Conservation (phyloP, 2,113 vertebrate species). For the Okapia johnstoni region DNA sequence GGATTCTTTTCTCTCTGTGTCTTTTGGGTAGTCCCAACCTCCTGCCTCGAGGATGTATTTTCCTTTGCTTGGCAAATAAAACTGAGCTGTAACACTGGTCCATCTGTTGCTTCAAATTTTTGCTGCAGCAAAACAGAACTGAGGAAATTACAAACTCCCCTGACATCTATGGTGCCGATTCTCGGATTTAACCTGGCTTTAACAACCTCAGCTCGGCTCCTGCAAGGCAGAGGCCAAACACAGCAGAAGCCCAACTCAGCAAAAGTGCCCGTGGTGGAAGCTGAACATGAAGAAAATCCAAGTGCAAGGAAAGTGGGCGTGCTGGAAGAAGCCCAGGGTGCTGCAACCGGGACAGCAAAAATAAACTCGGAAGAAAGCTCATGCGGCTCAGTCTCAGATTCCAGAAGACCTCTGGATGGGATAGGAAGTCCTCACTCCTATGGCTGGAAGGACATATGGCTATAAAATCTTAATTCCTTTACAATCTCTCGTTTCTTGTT, state of each 20-base stretch:
- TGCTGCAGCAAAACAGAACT: background rate
- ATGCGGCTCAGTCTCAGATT: background rate
- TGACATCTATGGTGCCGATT: background rate
- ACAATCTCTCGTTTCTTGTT: background rate
- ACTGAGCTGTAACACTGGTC: background rate
- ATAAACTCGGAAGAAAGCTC: background rate
- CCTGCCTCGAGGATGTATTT: background rate
- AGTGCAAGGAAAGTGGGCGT: background rate
- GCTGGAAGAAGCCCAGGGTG: background rate
- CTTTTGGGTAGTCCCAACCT: background rate
- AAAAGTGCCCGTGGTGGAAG: fast-evolving
- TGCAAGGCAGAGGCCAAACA: background rate
- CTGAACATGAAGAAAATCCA: background rate
- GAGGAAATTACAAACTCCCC: background rate
- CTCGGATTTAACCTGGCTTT: background rate
- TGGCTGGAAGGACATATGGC: background rate
- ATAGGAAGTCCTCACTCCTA: background rate
- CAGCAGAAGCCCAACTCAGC: background rate
- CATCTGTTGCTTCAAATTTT: background rate
- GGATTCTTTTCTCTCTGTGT: background rate
- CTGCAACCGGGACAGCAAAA: background rate
- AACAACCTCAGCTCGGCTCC: fast-evolving
- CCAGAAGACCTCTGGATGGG: background rate
- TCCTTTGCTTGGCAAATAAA: background rate
- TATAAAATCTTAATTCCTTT: background rate